Base-by-base conservation (phyloP, 2,113 vertebrate genomes). In the Anoplopoma fimbria region DNA sequence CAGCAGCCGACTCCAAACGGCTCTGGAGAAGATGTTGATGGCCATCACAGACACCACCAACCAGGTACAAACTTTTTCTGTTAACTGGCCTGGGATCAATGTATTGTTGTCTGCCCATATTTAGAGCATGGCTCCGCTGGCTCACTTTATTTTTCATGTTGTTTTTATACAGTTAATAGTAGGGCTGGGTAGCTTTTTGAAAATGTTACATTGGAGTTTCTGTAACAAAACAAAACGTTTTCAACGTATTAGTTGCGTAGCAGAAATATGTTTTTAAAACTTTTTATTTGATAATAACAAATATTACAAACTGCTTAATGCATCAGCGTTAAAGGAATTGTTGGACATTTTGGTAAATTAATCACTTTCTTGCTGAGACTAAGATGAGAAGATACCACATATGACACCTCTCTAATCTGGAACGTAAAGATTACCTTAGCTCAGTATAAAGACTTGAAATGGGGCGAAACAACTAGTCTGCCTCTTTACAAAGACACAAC, bases 21-120 rank as follows among this genome's bases (percentile, higher is more conserved):
- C 97, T 47, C 95, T 99, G 89, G 96, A 97, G 93, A 98, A 97
- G 87, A 97, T 99, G 81, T 84, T 99, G 51, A 96, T 97, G 93
- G 93, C 96, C 81, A 98, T 99, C 89, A 96, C 80, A 42, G 96
- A 97, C 89, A 96, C 97, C 12, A 96, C 93, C 38, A 92, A 94
- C 92, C 96, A 99, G 98, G 98, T 99, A 96, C 40, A 13, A 40
- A 53, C 21, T 4, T 3, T 47, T 55, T 25, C 53, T 57, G 53
- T 57, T 19, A 12, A 27, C 4, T 34, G 10, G 40, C 40, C 8
- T 49, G 40, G 3, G 25, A 33, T 58, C 42, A 25, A 10, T 62
- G 29, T 19, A n/a, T 0, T 2, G 4, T 45, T 63, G n/a, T 57
- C 23, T 8, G 2, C 47, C 69, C 9, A 0, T 60, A 53, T 64